Evolutionary conservation across 2,888 invertebrate genomes (phyloP).

Genomic region (Dicycla oo): DNA sequence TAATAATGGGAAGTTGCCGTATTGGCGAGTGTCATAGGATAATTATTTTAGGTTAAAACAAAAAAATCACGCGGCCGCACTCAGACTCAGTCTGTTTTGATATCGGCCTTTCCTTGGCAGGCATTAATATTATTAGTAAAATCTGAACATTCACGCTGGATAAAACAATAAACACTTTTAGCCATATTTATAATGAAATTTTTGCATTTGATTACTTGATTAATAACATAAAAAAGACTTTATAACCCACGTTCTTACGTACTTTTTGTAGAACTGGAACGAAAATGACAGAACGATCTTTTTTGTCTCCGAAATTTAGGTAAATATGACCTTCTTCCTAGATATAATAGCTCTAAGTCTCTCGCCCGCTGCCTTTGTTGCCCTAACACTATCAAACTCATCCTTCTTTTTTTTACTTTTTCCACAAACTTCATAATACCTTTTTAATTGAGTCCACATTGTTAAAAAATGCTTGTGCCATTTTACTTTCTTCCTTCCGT

Average conservation of each 20-base stretch:
- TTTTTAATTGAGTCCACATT: conserved; percentile 55
- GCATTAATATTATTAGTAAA: neutral
- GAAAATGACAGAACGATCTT: neutral
- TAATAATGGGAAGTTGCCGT: no score
- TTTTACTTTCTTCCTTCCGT: conserved; percentile 19
- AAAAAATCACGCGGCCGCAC: no score
- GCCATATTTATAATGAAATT: no score
- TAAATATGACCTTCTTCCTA: neutral
- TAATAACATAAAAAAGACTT: neutral
- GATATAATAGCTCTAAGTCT: neutral
- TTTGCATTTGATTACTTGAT: neutral
- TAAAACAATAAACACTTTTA: no score
- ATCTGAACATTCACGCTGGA: neutral
- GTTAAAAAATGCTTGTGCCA: conserved; percentile 45
- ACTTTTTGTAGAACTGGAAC: neutral
- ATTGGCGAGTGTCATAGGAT: no score
- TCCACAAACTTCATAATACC: conserved; percentile 44
- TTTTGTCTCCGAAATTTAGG: neutral
- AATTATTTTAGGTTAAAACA: no score
- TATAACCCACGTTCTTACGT: neutral
- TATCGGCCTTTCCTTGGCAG: neutral
- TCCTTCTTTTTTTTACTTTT: conserved; percentile 15
- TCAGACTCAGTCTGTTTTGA: neutral
- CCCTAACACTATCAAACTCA: conserved; percentile 6
- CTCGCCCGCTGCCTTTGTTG: conserved; percentile 10